phyloP scores from a whole-genome alignment of 2,888 invertebrate species.

The Caenorhabditis becei region DNA sequence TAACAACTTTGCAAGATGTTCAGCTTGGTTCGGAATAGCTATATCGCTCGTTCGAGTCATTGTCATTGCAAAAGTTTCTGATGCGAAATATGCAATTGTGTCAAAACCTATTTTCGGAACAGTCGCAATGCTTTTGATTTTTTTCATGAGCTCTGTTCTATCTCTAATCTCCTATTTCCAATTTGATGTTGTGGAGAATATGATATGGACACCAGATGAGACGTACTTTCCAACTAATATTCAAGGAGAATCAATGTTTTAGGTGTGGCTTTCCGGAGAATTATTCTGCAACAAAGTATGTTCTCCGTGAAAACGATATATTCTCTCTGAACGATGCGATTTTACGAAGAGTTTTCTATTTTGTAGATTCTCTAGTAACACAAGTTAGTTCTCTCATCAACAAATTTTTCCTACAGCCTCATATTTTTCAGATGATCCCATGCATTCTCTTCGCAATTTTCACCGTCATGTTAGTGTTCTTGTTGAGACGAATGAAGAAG shows the following conservation, averaged over 20 bases:
- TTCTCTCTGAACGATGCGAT: not conserved
- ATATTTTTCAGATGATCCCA: not conserved
- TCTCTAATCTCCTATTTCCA: not conserved
- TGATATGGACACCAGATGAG: not conserved
- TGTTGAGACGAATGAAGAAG: not conserved
- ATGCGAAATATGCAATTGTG: not conserved
- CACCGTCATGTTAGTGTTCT: not conserved
- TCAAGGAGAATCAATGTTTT: not conserved
- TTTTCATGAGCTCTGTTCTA: not conserved
- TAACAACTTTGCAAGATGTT: not conserved
- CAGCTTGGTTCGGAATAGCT: not conserved
- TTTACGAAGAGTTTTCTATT: not conserved
- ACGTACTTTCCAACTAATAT: not conserved
- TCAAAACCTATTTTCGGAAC: not conserved
- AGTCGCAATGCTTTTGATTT: not conserved
- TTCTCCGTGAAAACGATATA: not conserved
- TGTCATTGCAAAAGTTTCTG: not conserved
- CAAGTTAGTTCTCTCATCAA: too few species aligned
- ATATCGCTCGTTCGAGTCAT: not conserved
- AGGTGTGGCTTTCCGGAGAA: not conserved
- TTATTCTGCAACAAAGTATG: not conserved
- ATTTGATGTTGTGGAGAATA: not conserved
- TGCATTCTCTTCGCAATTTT: not conserved
- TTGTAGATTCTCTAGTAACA: not conserved
- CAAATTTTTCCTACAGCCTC: not conserved